These are phyloP conservation scores for Eupelmus urozonus DNA, from an alignment of 2,888 invertebrate species.

Conservation along the genomic window DNA sequence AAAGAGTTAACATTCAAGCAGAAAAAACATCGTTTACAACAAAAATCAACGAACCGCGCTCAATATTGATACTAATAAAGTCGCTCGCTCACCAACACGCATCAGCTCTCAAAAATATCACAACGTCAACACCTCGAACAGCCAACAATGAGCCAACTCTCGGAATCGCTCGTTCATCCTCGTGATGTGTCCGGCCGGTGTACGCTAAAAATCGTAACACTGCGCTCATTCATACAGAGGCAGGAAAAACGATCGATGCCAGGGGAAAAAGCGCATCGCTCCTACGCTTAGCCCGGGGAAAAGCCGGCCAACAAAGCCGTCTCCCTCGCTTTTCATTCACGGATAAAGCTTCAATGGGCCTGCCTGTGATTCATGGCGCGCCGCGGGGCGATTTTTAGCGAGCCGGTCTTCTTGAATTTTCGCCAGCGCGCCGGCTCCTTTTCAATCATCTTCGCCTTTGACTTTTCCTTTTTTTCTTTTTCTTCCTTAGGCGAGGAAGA, in stretches of 20 bases:
- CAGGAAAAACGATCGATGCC: constrained; percentile 30
- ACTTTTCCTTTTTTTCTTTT: background rate
- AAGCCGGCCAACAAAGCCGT: background rate
- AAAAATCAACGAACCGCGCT: too few species aligned
- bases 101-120: background rate
- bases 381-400: constrained; percentile 5
- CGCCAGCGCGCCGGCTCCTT: too few species aligned
- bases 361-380: constrained; percentile 30
- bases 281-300: constrained; percentile 36
- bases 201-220: too few species aligned
- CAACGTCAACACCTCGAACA: too few species aligned
- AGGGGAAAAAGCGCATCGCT: background rate
- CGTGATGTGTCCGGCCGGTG: too few species aligned
- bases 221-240: constrained; percentile 23
- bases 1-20: background rate
- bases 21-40: too few species aligned
- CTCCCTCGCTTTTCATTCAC: constrained; percentile 9
- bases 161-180: too few species aligned
- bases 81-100: too few species aligned
- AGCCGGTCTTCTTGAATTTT: background rate
- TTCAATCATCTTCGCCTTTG: background rate
- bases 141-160: too few species aligned
- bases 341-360: too few species aligned
- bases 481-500: background rate
- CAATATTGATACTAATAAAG: too few species aligned